Conservation (phyloP, 2,888 invertebrate species). For the Melolontha melolontha region DNA sequence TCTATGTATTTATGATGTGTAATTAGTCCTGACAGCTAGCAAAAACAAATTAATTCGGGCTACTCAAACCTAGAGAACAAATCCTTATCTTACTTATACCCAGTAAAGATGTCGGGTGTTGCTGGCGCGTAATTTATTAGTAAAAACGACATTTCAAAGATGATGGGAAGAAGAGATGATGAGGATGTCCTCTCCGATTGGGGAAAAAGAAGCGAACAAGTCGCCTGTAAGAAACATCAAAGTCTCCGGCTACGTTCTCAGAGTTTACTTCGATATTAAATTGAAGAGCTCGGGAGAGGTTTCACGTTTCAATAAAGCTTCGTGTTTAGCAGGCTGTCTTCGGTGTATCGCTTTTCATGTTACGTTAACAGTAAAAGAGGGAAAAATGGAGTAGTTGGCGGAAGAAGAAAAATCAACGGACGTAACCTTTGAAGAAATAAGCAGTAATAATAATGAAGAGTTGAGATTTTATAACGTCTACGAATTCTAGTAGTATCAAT, state of each 20-base stretch:
- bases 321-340: slow-evolving; percentile 19
- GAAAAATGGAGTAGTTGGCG: too few relatives aligned
- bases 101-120: not conserved
- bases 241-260: slow-evolving; percentile 16
- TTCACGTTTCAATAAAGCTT: slow-evolving; percentile 37
- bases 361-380: not conserved
- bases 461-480: too few relatives aligned
- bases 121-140: slow-evolving; percentile 22
- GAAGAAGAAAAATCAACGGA: too few relatives aligned
- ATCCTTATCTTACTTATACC: slow-evolving; percentile 1
- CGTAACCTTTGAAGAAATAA: too few relatives aligned
- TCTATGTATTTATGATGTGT: slow-evolving; percentile 18
- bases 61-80: not conserved
- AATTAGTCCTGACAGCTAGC: slow-evolving; percentile 16
- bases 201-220: slow-evolving; percentile 19
- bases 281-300: slow-evolving; percentile 24
- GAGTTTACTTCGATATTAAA: slow-evolving; percentile 31
- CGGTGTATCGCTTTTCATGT: not conserved
- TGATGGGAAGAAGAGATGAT: slow-evolving; percentile 15
- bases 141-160: slow-evolving; percentile 21
- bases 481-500: too few relatives aligned
- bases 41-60: not conserved
- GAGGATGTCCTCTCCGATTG: slow-evolving; percentile 19
- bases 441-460: too few relatives aligned
- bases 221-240: slow-evolving; percentile 36